phyloP scores from a whole-genome alignment of 2,113 vertebrate genomes.

The Picathartes gymnocephalus region DNA sequence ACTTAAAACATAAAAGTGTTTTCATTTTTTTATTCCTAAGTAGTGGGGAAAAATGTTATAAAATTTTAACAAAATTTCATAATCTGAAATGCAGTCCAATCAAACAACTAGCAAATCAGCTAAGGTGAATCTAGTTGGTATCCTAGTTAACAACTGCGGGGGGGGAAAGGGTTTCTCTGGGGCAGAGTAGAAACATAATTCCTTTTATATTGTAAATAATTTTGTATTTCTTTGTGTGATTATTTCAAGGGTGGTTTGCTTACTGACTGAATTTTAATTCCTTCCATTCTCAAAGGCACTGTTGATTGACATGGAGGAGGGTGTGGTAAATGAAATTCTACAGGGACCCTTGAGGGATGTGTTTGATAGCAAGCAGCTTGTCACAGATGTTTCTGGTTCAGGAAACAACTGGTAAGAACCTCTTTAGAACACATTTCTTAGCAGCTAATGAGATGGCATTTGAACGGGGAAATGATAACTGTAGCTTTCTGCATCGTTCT shows the following conservation, averaged over 20 bases:
- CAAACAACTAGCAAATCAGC: background rate
- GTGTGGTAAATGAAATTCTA: constrained; percentile 92
- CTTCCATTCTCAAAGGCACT: constrained; percentile 81
- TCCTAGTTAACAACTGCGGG: background rate
- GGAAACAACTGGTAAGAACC: constrained; percentile 96
- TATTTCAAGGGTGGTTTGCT: background rate
- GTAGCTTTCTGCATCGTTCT: background rate
- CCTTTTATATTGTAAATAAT: background rate
- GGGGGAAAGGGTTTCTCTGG: background rate
- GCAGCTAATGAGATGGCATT: constrained; percentile 1
- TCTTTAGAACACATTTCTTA: constrained; percentile 39
- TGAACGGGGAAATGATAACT: background rate
- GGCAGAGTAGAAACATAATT: background rate
- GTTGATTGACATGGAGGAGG: constrained; percentile 98
- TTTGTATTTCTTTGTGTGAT: background rate
- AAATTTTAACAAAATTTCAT: background rate
- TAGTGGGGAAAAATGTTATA: background rate
- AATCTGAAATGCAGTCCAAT: background rate
- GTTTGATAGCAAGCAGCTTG: constrained; percentile 91
- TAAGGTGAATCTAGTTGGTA: background rate
- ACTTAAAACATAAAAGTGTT: background rate
- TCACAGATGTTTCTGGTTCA: constrained; percentile 95
- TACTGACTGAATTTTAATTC: constrained; percentile 14
- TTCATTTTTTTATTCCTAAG: background rate
- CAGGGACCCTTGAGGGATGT: constrained; percentile 90